Conservation (phyloP, 2,888 invertebrate species). For the Spilosoma lubricipeda region DNA sequence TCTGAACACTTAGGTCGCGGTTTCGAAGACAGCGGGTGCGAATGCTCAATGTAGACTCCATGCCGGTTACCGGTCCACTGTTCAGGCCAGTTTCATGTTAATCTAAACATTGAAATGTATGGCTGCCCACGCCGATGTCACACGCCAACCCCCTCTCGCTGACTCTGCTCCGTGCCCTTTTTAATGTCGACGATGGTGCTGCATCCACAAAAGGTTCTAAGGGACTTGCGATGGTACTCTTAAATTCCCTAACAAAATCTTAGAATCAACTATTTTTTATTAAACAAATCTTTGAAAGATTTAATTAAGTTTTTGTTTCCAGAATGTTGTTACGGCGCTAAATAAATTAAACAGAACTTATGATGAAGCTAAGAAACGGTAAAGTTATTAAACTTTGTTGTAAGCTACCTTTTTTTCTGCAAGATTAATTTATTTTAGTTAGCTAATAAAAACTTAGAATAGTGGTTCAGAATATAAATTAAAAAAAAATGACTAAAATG, state of each 20-base stretch:
- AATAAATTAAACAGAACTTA: neutral
- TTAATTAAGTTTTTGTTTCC: neutral
- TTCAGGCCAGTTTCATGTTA: no score
- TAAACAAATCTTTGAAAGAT: neutral
- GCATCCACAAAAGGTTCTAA: neutral
- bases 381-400: slow-evolving; percentile 1
- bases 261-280: neutral
- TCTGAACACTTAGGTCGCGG: no score
- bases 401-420: neutral
- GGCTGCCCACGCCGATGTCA: no score
- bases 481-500: neutral
- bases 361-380: neutral
- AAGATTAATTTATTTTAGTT: neutral
- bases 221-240: neutral
- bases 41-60: no score
- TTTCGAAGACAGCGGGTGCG: no score
- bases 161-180: no score
- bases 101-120: no score
- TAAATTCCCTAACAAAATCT: neutral
- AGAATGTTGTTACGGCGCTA: neutral
- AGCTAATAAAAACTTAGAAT: neutral
- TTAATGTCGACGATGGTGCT: neutral
- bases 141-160: no score
- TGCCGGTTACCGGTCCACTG: no score
- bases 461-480: neutral